These are phyloP conservation scores for Notothenia rossii DNA, from an alignment of 2,113 vertebrate species.

Conservation along the genomic window DNA sequence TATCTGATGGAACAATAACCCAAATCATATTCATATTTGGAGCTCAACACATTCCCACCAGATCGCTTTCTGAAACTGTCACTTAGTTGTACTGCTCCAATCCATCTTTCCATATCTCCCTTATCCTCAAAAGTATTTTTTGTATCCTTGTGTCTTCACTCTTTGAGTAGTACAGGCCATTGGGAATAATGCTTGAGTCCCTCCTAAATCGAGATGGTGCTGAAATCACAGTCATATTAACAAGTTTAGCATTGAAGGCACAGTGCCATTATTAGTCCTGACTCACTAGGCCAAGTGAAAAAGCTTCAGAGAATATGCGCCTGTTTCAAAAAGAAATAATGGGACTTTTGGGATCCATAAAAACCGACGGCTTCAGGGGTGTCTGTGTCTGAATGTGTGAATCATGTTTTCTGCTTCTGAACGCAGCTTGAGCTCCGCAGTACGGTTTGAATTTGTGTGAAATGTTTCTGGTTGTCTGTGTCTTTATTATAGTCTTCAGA, in stretches of 20 bases:
- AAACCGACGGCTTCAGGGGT: constrained; percentile 59
- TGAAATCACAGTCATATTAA: constrained; percentile 53
- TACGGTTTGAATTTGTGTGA: constrained; percentile 46
- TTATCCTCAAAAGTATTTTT: constrained; percentile 1
- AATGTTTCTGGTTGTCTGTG: constrained; percentile 31
- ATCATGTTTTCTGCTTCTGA: constrained; percentile 74
- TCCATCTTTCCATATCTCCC: constrained; percentile 27
- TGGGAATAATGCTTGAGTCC: constrained; percentile 12
- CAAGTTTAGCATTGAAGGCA: constrained; percentile 42
- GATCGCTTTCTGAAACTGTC: constrained; percentile 25
- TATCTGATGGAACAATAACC: not conserved
- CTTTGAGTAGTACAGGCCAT: not conserved
- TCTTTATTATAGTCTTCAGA: constrained; percentile 35
- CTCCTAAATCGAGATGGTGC: not conserved
- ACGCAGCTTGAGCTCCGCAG: constrained; percentile 34
- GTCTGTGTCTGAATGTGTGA: constrained; percentile 71
- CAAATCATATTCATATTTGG: constrained; percentile 2
- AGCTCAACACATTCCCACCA: constrained; percentile 2
- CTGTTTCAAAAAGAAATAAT: constrained; percentile 59
- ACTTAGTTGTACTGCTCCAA: constrained; percentile 1
- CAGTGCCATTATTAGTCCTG: constrained; percentile 32
- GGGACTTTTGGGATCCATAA: constrained; percentile 75
- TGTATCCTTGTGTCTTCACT: constrained; percentile 7
- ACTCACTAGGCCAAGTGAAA: constrained; percentile 47
- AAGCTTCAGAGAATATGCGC: constrained; percentile 44